phyloP scores from a whole-genome alignment of 1,140 invertebrate species.

The Bombus sylvicola region DNA sequence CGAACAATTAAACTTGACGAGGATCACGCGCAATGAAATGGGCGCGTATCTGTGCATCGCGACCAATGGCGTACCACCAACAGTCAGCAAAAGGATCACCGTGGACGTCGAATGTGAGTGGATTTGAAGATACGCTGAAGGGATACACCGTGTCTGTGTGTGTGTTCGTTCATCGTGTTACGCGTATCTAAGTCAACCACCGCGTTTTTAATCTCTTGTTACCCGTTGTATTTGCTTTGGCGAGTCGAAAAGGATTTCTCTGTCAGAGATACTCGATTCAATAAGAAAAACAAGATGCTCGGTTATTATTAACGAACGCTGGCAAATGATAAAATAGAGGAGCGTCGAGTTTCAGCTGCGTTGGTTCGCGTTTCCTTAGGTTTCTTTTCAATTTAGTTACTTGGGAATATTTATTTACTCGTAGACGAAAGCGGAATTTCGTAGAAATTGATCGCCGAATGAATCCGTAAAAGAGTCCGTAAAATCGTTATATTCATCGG shows the following conservation, averaged over 20 bases:
- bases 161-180: background rate
- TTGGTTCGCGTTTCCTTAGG: no score
- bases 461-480: no score
- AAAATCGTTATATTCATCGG: no score
- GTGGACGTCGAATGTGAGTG: conserved; percentile 95
- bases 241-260: background rate
- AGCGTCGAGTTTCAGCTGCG: background rate
- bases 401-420: background rate
- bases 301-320: background rate
- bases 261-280: background rate
- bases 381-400: no score
- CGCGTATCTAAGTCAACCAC: background rate
- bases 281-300: background rate
- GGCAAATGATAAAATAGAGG: background rate
- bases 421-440: background rate
- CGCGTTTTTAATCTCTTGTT: background rate
- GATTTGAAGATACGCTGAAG: conserved; percentile 20
- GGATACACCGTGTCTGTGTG: conserved; percentile 13
- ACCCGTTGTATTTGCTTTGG: background rate
- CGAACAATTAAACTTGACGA: conserved; percentile 91
- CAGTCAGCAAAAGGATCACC: conserved; percentile 93
- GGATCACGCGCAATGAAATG: conserved; percentile 93
- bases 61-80: conserved; percentile 92
- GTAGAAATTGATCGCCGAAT: no score
- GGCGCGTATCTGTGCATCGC: conserved; percentile 93